phyloP scores from a whole-genome alignment of 92 coral and sea anemone genomes.

The Palythoa caribaeorum region DNA sequence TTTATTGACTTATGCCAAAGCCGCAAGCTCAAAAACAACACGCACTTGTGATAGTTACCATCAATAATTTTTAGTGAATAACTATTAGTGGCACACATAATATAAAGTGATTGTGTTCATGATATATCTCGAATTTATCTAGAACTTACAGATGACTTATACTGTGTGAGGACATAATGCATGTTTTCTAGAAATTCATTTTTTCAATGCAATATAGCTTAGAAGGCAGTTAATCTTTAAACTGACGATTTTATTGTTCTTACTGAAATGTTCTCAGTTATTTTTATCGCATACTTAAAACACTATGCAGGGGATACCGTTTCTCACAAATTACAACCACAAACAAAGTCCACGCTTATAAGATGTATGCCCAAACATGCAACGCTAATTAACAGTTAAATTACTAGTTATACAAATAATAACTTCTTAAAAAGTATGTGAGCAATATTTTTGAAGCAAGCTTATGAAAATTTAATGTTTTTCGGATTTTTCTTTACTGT shows the following conservation, averaged over 20 bases:
- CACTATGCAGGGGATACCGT: background rate
- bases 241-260: background rate
- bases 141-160: background rate
- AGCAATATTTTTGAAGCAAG: background rate
- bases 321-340: background rate
- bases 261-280: background rate
- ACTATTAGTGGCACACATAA: background rate
- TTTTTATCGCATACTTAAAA: background rate
- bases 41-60: background rate
- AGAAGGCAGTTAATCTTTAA: background rate
- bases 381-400: background rate
- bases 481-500: background rate
- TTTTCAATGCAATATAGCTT: background rate
- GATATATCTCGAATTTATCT: background rate
- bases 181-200: background rate
- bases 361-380: constrained; percentile 17
- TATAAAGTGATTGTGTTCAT: background rate
- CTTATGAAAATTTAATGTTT: background rate
- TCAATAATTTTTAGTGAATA: too few species aligned
- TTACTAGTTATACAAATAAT: background rate
- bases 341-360: background rate
- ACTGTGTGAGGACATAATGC: background rate
- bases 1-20: background rate
- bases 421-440: background rate
- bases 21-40: background rate